These are phyloP conservation scores for Tylochromis polylepis DNA, from an alignment of 2,113 vertebrate species.

Conservation along the genomic window DNA sequence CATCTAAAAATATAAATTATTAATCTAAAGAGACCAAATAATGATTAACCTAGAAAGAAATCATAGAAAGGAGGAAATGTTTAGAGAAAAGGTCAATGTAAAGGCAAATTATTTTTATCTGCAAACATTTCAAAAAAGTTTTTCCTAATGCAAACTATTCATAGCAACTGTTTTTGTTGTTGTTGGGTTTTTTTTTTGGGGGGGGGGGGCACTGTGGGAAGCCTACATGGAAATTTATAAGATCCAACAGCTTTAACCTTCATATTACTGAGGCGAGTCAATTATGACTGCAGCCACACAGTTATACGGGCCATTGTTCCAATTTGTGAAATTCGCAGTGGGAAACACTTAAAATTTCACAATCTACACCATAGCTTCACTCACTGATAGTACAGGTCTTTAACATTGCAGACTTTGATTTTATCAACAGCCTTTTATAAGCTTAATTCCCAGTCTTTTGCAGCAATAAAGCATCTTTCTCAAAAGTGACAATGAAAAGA, in stretches of 20 bases:
- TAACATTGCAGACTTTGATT: not conserved
- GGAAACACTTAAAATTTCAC: too few relatives aligned
- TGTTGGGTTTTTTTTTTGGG: too few relatives aligned
- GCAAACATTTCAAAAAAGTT: not conserved
- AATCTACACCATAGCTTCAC: not conserved
- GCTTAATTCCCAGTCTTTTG: not conserved
- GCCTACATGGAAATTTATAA: not conserved
- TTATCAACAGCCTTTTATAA: not conserved
- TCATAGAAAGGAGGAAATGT: not conserved
- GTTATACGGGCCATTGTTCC: not conserved
- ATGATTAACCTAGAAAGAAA: not conserved
- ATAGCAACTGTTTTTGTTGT: not conserved
- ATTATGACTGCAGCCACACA: not conserved
- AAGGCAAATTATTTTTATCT: not conserved
- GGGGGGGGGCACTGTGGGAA: not conserved
- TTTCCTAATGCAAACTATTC: not conserved
- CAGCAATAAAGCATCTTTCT: not conserved
- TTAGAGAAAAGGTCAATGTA: not conserved
- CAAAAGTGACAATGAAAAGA: not conserved
- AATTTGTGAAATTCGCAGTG: not conserved
- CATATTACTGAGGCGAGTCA: not conserved
- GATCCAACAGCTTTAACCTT: not conserved
- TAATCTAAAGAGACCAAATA: not conserved
- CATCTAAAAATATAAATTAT: not conserved
- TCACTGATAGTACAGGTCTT: not conserved